Percentiles rank a stretch among this genome's conserved stretches.
Conservation (phyloP, 2,888 invertebrate species). For the Sipha maydis region DNA sequence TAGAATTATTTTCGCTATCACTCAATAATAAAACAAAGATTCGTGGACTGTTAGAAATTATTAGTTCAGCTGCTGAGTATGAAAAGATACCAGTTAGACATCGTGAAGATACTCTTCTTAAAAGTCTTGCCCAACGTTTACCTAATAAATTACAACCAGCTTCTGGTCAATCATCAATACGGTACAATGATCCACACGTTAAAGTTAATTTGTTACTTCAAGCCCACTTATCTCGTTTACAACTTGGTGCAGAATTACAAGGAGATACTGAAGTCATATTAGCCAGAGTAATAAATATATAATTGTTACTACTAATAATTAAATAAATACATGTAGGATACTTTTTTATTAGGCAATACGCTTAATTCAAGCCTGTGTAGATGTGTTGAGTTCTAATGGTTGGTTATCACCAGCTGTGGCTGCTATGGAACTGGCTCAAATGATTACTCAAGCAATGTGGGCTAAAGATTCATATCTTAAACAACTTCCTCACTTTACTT, state of each 20-base stretch:
- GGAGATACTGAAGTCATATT: constrained; percentile 94
- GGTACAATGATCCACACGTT: constrained; percentile 95
- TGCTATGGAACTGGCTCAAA: constrained; percentile 99
- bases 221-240: constrained; percentile 93
- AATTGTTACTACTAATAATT: constrained; percentile 41
- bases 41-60: constrained; percentile 95
- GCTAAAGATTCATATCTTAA: constrained; percentile 97
- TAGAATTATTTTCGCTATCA: constrained; percentile 96
- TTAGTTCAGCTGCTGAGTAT: constrained; percentile 97
- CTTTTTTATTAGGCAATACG: constrained; percentile 75
- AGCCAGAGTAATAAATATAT: constrained; percentile 72
- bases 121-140: constrained; percentile 72
- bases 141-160: constrained; percentile 72
- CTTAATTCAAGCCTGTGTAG: constrained; percentile 93
- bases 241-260: constrained; percentile 94
- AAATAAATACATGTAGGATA: no score
- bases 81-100: constrained; percentile 94
- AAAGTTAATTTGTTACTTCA: constrained; percentile 96
- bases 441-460: constrained; percentile 99
- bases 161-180: constrained; percentile 74
- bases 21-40: constrained; percentile 97
- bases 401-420: constrained; percentile 98
- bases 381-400: constrained; percentile 93
- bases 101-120: constrained; percentile 89
- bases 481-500: constrained; percentile 94